Base-by-base conservation (phyloP, 2,797 vertebrate species). In the Syngnathus rostellatus region DNA sequence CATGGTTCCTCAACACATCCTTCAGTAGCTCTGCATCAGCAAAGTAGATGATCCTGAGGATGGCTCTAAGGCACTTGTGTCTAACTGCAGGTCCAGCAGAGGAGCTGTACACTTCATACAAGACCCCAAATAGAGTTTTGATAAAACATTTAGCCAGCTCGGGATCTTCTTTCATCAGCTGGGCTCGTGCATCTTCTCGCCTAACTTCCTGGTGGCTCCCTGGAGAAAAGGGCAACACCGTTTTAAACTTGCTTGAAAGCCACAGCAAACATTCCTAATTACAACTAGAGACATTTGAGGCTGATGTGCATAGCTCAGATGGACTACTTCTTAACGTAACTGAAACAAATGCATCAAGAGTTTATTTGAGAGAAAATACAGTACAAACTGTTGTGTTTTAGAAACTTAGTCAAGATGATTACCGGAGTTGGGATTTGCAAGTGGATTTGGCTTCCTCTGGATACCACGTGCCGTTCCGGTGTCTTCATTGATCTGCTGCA, bases 61-160 rank as follows among this genome's bases (percentile, higher is more conserved):
- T 99, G 94, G 97, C 97, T 96, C 97, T 95, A 97, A 99, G 97
- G 97, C 96, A 99, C 97, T 99, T 99, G 91, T 99, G 97, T 98
- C 97, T 95, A 91, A 99, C 97, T 71, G 97, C 97, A 79, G 97
- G 97, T 82, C 97, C 97, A 81, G 97, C 97, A 38, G 97, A 99
- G 79, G 97, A 99, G 88, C 97, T 99, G 90, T 99, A 99, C 65
- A 99, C 97, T 92, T 99, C 97, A 86, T 99, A 99, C 86, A 99
- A 93, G 87, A 99, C 97, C 82, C 97, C 97, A 78, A 99, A 99
- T 73, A 99, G 88, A 46, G 95, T 99, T 93, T 99, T 99, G 85
- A 99, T 99, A 83, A 99, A 99, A 90, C 95, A 98, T 91, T 97
- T 98, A 68, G 97, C 97, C 85, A 99, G 89, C 83, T 98, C 97